Evolutionary conservation across 2,888 invertebrate genomes (phyloP).

Genomic region (Acleris literana): DNA sequence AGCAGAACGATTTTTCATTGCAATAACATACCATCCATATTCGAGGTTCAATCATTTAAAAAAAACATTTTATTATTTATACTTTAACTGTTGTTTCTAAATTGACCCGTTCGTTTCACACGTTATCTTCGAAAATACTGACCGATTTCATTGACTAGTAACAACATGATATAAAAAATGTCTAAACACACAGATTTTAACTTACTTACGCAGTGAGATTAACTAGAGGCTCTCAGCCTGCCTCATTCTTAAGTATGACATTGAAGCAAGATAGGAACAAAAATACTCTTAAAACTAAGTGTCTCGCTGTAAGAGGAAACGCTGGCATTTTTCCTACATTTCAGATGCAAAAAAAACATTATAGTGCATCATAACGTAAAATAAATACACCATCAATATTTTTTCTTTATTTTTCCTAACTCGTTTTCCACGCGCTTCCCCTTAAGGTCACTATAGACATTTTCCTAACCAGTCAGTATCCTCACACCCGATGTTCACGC

Average conservation of each 20-base stretch:
- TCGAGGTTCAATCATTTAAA: too few species aligned
- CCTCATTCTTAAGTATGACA: constrained; percentile 9
- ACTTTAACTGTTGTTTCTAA: constrained; percentile 7
- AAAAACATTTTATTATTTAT: neutral
- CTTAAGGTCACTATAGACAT: constrained; percentile 15
- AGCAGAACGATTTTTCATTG: constrained; percentile 25
- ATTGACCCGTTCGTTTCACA: constrained; percentile 26
- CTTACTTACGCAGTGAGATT: too few species aligned
- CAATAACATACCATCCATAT: constrained; percentile 22
- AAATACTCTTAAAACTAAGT: too few species aligned
- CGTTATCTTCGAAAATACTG: constrained; percentile 27
- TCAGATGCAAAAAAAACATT: too few species aligned
- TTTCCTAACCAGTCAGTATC: constrained; percentile 30
- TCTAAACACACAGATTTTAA: constrained; percentile 3
- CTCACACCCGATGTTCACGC: constrained; percentile 26
- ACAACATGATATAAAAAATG: constrained; percentile 5
- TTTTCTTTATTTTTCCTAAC: neutral
- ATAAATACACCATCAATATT: neutral
- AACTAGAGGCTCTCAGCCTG: too few species aligned
- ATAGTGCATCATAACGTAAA: too few species aligned
- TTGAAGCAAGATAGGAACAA: neutral
- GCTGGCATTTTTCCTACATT: too few species aligned
- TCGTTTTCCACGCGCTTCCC: constrained; percentile 1
- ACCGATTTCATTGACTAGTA: constrained; percentile 32
- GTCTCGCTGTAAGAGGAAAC: too few species aligned